Evolutionary conservation across 2,888 invertebrate genomes (phyloP).

Genomic region (Tetragonula carbonaria): DNA sequence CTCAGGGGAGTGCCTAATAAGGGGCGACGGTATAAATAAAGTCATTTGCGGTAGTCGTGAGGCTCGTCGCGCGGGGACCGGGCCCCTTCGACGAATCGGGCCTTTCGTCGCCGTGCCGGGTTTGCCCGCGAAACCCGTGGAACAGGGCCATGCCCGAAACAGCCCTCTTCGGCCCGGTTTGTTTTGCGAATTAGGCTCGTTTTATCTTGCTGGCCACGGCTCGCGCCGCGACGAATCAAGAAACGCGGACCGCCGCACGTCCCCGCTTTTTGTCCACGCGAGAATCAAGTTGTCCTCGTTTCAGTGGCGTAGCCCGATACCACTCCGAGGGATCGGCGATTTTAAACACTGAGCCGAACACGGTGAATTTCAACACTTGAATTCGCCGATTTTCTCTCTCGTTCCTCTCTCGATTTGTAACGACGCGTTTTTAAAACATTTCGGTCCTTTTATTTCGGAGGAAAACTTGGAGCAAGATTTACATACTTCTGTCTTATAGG

Average conservation of each 20-base stretch:
- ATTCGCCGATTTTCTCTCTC: no score
- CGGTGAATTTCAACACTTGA: no score
- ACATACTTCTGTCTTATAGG: no score
- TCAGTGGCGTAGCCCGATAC: slow-evolving; percentile 25
- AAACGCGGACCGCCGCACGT: slow-evolving; percentile 66
- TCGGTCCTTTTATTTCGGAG: no score
- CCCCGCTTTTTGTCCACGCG: slow-evolving; percentile 59
- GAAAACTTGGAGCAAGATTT: no score
- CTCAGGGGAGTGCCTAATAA: slow-evolving; percentile 58
- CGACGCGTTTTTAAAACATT: no score
- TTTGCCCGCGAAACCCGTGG: slow-evolving; percentile 6
- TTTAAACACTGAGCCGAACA: no score
- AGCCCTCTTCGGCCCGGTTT: slow-evolving; percentile 46
- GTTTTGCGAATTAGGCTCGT: slow-evolving; percentile 71
- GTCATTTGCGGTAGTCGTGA: slow-evolving; percentile 65
- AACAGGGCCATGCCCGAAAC: neutral
- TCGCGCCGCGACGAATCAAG: slow-evolving; percentile 69
- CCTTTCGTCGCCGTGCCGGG: slow-evolving; percentile 60
- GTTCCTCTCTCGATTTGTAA: no score
- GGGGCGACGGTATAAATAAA: slow-evolving; percentile 66
- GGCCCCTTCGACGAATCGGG: slow-evolving; percentile 61
- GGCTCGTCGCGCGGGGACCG: slow-evolving; percentile 27
- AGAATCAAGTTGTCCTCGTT: slow-evolving; percentile 64
- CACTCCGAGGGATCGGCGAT: neutral
- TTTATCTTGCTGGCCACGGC: slow-evolving; percentile 58